Evolutionary conservation across 2,888 invertebrate species (phyloP).

Genomic region (Xestoiulus laeticollis): DNA sequence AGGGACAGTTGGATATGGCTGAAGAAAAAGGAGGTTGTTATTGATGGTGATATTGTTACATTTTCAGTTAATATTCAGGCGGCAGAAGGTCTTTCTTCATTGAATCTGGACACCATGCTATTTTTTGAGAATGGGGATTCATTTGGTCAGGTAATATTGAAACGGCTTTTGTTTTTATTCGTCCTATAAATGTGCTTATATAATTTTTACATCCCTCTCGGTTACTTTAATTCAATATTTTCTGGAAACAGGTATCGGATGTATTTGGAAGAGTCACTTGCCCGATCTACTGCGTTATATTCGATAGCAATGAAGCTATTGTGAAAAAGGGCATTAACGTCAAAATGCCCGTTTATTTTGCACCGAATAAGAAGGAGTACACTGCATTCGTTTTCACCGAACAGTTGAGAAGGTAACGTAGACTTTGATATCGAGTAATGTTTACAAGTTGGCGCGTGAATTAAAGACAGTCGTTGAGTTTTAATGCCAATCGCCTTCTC

Average conservation of each 20-base stretch:
- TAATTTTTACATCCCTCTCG: background rate
- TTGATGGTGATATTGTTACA: background rate
- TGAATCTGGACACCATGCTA: slow-evolving; percentile 65
- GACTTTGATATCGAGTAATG: background rate
- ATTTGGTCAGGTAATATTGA: slow-evolving; percentile 49
- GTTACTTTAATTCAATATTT: slow-evolving; percentile 14
- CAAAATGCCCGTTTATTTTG: slow-evolving; percentile 82
- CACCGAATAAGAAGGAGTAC: slow-evolving; percentile 78
- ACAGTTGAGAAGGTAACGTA: slow-evolving; percentile 74
- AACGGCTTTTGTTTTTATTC: background rate
- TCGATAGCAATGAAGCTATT: slow-evolving; percentile 83
- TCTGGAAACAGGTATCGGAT: slow-evolving; percentile 75
- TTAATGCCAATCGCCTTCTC: slow-evolving; percentile 55
- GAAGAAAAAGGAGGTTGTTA: too few species aligned
- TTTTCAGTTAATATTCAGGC: slow-evolving; percentile 59
- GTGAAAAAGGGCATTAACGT: slow-evolving; percentile 72
- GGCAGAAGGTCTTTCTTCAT: slow-evolving; percentile 60
- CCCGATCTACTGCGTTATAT: slow-evolving; percentile 90
- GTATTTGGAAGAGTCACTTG: slow-evolving; percentile 87
- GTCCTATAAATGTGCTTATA: background rate
- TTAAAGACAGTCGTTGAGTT: slow-evolving; percentile 53
- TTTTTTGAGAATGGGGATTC: slow-evolving; percentile 63
- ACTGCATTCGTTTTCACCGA: slow-evolving; percentile 76
- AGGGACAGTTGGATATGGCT: too few species aligned
- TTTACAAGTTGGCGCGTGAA: background rate